These are phyloP conservation scores for Dryococelus australis DNA, from an alignment of 2,888 invertebrate genomes.

Conservation along the genomic window DNA sequence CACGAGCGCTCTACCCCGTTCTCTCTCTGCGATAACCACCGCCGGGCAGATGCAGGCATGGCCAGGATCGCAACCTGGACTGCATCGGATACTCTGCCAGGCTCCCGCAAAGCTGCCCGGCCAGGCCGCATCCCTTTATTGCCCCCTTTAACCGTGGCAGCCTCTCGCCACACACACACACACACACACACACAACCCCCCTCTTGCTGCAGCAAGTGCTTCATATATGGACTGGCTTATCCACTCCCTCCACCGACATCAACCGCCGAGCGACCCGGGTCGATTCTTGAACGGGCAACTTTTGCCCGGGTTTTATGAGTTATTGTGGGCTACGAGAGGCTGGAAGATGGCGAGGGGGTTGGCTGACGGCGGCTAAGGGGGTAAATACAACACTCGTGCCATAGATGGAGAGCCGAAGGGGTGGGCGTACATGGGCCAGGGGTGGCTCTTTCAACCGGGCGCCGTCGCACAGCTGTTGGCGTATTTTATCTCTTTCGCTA, in stretches of 20 bases:
- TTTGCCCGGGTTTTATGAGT: background rate
- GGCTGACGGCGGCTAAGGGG: background rate
- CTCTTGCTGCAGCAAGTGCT: background rate
- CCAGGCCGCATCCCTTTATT: background rate
- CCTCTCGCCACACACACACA: background rate
- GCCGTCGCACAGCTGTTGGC: background rate
- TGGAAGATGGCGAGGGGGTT: background rate
- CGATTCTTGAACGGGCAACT: slow-evolving; percentile 5
- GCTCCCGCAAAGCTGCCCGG: no score
- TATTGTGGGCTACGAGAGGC: slow-evolving; percentile 7
- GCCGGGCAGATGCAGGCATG: no score
- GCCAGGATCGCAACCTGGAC: background rate
- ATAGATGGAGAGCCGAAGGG: background rate
- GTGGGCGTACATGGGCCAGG: background rate
- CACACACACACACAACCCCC: no score
- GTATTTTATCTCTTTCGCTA: background rate
- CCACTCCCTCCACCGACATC: background rate
- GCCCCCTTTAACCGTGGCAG: background rate
- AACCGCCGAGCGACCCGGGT: background rate
- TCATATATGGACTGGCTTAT: background rate
- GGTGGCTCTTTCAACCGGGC: background rate
- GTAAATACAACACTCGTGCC: background rate
- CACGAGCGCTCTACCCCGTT: no score
- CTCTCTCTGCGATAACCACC: no score
- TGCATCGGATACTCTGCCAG: no score